Conservation (phyloP, 1,140 invertebrate genomes). For the Ips typographus region DNA sequence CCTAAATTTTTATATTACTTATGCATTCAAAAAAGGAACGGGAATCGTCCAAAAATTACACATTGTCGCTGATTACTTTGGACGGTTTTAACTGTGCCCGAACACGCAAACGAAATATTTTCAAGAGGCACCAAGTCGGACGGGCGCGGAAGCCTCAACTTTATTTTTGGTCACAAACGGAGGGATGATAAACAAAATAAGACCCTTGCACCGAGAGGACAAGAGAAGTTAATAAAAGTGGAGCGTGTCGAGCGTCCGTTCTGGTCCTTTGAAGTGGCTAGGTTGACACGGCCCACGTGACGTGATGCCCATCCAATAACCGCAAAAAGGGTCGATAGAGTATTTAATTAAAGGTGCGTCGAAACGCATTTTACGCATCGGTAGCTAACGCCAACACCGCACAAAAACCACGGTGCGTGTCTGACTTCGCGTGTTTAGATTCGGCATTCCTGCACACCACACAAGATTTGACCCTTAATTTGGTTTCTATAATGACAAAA, state of each 20-base stretch:
- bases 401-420: neutral
- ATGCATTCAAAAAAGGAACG: too few relatives aligned
- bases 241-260: constrained; percentile 4
- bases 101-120: neutral
- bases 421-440: neutral
- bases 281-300: constrained; percentile 13
- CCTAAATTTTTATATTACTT: too few relatives aligned
- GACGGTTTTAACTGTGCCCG: neutral
- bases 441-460: neutral
- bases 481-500: neutral
- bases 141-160: neutral
- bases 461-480: neutral
- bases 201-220: constrained; percentile 1
- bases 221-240: constrained; percentile 14
- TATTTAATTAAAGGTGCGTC: neutral
- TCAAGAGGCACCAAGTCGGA: neutral
- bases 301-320: constrained; percentile 6
- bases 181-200: constrained; percentile 6
- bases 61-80: constrained; percentile 15
- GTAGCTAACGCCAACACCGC: neutral
- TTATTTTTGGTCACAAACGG: neutral
- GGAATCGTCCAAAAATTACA: constrained; percentile 34
- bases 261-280: constrained; percentile 9
- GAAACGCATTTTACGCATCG: neutral
- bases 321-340: constrained; percentile 1